Evolutionary conservation across 2,888 invertebrate genomes (phyloP).

Genomic region (Sympetrum striolatum): DNA sequence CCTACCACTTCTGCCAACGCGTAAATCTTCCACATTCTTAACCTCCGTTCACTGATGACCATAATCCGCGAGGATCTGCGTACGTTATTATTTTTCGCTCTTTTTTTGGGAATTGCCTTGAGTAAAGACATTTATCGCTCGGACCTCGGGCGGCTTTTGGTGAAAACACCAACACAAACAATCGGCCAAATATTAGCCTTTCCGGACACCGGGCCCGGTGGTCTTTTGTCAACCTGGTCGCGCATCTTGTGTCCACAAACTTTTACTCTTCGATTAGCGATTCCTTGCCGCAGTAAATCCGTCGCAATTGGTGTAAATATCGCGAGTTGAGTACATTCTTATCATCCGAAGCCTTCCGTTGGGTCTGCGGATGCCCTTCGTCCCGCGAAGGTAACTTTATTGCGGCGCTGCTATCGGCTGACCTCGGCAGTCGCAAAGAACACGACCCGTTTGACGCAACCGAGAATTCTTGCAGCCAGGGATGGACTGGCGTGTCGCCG

Average conservation of each 20-base stretch:
- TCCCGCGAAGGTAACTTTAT: neutral
- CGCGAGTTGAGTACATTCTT: neutral
- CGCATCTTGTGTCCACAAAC: neutral
- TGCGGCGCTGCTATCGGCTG: neutral
- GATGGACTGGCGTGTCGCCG: neutral
- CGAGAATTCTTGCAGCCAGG: neutral
- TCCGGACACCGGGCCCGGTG: neutral
- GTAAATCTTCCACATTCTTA: neutral
- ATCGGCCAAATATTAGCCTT: neutral
- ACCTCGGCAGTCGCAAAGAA: neutral
- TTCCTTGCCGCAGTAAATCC: neutral
- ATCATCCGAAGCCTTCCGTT: neutral
- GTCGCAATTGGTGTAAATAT: neutral
- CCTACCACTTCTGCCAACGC: neutral
- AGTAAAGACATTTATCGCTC: neutral
- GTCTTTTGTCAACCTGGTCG: neutral
- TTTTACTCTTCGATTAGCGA: neutral
- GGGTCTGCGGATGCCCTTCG: neutral
- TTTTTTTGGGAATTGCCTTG: neutral
- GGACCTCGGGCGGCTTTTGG: neutral
- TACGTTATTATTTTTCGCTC: neutral
- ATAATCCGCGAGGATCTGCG: neutral
- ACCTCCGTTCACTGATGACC: neutral
- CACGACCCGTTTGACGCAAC: neutral
- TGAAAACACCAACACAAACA: neutral